Evolutionary conservation across 1,140 invertebrate species (phyloP).

Genomic region (Microplitis mediator): DNA sequence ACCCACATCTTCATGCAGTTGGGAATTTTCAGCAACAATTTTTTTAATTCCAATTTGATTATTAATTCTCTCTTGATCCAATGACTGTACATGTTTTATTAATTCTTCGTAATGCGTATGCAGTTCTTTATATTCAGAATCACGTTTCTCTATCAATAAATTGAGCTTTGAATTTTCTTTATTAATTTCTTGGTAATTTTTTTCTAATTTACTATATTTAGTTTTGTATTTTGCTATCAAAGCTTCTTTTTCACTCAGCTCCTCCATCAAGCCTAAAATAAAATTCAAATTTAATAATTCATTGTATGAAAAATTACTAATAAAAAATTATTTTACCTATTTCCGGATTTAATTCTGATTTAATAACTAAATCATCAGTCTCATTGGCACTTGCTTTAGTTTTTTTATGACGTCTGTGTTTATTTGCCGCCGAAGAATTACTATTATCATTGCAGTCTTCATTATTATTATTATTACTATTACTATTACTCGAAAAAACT

Average conservation of each 20-base stretch:
- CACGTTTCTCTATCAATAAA: conserved; percentile 37
- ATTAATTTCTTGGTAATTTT: conserved; percentile 39
- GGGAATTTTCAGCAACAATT: conserved; percentile 60
- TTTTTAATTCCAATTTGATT: conserved; percentile 40
- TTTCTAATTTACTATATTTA: conserved; percentile 49
- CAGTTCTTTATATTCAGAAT: conserved; percentile 43
- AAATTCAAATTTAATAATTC: not conserved
- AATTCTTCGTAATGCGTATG: conserved; percentile 43
- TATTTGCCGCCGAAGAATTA: conserved; percentile 1
- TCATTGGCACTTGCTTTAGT: not conserved
- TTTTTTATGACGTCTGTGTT: conserved; percentile 5
- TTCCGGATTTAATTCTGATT: conserved; percentile 10
- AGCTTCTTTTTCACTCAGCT: conserved; percentile 39
- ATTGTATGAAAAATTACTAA: no score
- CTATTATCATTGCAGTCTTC: conserved; percentile 5
- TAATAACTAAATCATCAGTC: conserved; percentile 2
- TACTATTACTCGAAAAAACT: not conserved
- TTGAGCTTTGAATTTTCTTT: conserved; percentile 37
- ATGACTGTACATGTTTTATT: conserved; percentile 31
- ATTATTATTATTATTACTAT: not conserved
- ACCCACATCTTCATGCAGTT: conserved; percentile 65
- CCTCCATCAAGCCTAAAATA: conserved; percentile 30
- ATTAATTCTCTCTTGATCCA: conserved; percentile 45
- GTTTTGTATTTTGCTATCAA: conserved; percentile 40
- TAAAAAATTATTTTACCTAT: conserved; percentile 6